Evolutionary conservation across 1,140 invertebrate species (phyloP).

Genomic region (Whitmania pigra): DNA sequence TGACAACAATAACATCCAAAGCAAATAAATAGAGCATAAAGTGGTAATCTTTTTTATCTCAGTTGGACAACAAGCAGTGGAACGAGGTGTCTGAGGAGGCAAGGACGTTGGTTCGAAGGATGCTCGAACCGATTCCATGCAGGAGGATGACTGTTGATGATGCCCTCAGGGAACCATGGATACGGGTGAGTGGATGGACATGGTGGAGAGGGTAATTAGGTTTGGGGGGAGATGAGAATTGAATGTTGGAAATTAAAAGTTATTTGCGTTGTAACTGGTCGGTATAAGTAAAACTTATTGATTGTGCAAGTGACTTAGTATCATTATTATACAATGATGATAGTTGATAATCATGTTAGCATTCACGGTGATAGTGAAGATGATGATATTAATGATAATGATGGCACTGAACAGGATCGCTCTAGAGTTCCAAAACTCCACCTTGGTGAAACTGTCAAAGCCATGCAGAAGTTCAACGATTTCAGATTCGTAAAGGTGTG

Average conservation of each 20-base stretch:
- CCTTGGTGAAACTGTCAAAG: slow-evolving; percentile 79
- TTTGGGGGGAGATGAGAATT: no score
- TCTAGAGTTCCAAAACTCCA: slow-evolving; percentile 76
- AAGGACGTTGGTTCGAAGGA: slow-evolving; percentile 76
- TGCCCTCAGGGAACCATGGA: slow-evolving; percentile 78
- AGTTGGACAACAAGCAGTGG: slow-evolving; percentile 52
- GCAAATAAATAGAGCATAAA: no score
- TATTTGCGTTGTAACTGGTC: no score
- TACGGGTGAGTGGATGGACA: slow-evolving; percentile 42
- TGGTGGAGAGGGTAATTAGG: background rate
- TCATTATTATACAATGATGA: no score
- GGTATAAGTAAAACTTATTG: no score
- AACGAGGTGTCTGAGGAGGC: slow-evolving; percentile 70
- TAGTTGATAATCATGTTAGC: no score
- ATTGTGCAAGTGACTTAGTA: no score
- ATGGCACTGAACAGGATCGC: slow-evolving; percentile 54
- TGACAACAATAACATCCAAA: no score
- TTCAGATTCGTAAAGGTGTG: slow-evolving; percentile 74
- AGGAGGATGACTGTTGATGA: slow-evolving; percentile 71
- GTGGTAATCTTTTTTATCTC: slow-evolving; percentile 13
- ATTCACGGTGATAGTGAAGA: no score
- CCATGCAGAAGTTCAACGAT: slow-evolving; percentile 90
- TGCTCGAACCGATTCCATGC: slow-evolving; percentile 70
- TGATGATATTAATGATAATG: no score
- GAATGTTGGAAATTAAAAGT: no score